phyloP scores from a whole-genome alignment of 2,888 invertebrate genomes.

The Limnephilus lunatus region DNA sequence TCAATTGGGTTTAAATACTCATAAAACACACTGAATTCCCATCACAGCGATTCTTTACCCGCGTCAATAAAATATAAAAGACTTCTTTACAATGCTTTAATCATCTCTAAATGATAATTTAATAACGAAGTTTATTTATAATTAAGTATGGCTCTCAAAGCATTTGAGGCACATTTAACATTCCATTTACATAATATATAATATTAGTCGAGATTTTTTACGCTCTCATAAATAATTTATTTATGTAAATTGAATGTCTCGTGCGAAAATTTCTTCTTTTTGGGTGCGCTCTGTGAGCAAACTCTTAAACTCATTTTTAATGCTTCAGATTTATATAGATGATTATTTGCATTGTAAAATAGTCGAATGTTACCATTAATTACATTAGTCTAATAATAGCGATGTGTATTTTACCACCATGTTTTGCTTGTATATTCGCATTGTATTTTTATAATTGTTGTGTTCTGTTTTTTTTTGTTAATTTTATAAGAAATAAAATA shows the following conservation, averaged over 20 bases:
- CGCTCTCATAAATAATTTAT: neutral
- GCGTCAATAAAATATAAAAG: neutral
- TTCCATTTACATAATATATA: conserved; percentile 2
- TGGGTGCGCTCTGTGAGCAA: neutral
- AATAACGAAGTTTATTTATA: neutral
- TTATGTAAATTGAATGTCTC: neutral
- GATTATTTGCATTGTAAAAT: conserved; percentile 9
- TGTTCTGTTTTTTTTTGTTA: conserved; percentile 14
- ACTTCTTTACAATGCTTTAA: conserved; percentile 2
- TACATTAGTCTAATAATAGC: conserved; percentile 23
- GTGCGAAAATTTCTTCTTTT: neutral
- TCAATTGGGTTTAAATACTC: neutral
- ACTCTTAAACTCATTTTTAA: neutral
- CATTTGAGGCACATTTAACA: conserved; percentile 13
- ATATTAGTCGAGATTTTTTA: conserved; percentile 15
- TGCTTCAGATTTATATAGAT: neutral
- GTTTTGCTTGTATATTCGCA: conserved; percentile 36
- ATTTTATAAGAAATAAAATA: conserved; percentile 13
- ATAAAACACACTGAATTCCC: neutral
- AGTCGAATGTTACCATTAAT: conserved; percentile 4
- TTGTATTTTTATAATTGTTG: conserved; percentile 7
- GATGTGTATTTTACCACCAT: conserved; percentile 5
- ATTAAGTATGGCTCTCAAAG: neutral
- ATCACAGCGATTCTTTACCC: neutral
- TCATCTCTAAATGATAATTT: neutral